phyloP scores from a whole-genome alignment of 2,888 invertebrate genomes.

The Caenorhabditis sp. region DNA sequence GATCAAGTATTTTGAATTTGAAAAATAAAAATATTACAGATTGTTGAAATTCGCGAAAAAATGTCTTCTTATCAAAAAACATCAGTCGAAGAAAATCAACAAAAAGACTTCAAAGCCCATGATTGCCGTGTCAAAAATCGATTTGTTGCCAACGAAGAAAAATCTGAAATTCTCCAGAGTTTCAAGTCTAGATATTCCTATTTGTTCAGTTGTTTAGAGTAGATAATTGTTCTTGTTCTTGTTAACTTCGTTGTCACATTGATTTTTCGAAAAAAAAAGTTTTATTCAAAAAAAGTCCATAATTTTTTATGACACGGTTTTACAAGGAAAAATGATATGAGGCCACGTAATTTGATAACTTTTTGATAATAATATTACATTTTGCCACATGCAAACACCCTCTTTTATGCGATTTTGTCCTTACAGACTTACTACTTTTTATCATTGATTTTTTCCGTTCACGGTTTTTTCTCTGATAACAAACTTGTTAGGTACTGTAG shows the following conservation, averaged over 20 bases:
- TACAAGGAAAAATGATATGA: conserved; percentile 1
- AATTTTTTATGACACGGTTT: conserved; percentile 5
- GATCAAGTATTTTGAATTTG: no score
- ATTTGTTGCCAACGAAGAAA: conserved; percentile 13
- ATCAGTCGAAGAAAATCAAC: conserved; percentile 4
- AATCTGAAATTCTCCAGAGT: conserved; percentile 10
- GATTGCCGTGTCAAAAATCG: conserved; percentile 32
- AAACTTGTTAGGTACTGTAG: no score
- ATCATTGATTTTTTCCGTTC: neutral
- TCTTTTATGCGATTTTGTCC: conserved; percentile 1
- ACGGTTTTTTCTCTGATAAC: neutral
- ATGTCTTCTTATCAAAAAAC: neutral
- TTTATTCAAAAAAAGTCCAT: neutral
- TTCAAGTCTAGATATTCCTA: conserved; percentile 16
- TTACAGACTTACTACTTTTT: neutral
- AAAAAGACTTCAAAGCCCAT: conserved; percentile 33
- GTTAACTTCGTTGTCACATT: neutral
- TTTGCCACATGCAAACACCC: neutral
- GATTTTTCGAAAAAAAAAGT: neutral
- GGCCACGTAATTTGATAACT: conserved; percentile 4
- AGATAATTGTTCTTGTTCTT: conserved; percentile 6
- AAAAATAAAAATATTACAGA: no score
- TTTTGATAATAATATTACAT: neutral
- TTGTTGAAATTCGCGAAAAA: neutral
- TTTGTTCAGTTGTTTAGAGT: conserved; percentile 8